Percentiles rank a stretch among this genome's conserved stretches.
phyloP scores from a whole-genome alignment of 2,888 invertebrate genomes.

The Cinara cedri region DNA sequence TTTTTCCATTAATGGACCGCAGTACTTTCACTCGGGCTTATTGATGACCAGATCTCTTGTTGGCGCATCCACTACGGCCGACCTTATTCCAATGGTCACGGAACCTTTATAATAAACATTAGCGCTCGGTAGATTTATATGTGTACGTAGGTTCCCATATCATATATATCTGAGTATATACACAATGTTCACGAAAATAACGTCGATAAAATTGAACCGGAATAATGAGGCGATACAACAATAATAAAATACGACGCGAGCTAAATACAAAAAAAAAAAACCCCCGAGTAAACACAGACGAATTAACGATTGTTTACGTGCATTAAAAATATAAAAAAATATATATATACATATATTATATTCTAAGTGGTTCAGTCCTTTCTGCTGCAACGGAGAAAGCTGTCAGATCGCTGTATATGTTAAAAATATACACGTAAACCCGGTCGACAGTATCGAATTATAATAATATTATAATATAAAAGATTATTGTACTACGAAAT shows the following conservation, averaged over 20 bases:
- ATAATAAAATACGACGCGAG: slow-evolving; percentile 9
- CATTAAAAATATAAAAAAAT: neutral
- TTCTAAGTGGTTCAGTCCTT: slow-evolving; percentile 10
- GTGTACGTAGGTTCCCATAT: neutral
- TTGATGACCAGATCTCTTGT: slow-evolving; percentile 31
- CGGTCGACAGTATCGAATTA: slow-evolving; percentile 21
- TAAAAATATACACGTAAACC: neutral
- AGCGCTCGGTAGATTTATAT: slow-evolving; percentile 11
- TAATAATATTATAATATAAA: slow-evolving; percentile 19
- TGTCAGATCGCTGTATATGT: neutral
- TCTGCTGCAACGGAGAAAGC: slow-evolving; percentile 25
- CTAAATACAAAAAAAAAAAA: slow-evolving; percentile 7
- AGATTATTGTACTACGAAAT: slow-evolving; percentile 4
- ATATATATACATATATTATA: neutral
- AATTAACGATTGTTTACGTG: slow-evolving; percentile 37
- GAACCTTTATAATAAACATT: neutral
- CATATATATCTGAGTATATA: too few relatives aligned
- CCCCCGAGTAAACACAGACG: neutral
- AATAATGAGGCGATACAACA: slow-evolving; percentile 27
- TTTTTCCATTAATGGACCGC: slow-evolving; percentile 27
- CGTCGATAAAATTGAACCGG: slow-evolving; percentile 41
- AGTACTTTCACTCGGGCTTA: slow-evolving; percentile 36
- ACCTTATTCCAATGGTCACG: slow-evolving; percentile 39
- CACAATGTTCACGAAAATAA: neutral
- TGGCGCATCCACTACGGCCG: slow-evolving; percentile 37